Conservation (phyloP, 2,888 invertebrate species). For the Lasiommata megera region DNA sequence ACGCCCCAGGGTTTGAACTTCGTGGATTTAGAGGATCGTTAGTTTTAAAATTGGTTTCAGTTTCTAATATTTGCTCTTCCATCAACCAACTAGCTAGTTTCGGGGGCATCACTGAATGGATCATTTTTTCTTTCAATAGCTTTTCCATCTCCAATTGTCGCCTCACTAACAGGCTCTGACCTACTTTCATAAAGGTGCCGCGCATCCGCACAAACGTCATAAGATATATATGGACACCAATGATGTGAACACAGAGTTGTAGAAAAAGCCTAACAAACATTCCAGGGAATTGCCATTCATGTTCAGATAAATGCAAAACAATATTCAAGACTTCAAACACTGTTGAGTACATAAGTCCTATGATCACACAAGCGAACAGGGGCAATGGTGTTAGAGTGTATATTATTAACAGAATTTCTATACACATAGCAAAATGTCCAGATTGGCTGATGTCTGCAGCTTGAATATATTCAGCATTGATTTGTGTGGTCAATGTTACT, state of each 20-base stretch:
- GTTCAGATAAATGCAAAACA: slow-evolving; percentile 70
- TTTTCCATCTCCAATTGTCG: slow-evolving; percentile 96
- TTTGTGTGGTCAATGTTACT: slow-evolving; percentile 79
- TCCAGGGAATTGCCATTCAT: slow-evolving; percentile 79
- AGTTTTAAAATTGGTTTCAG: slow-evolving; percentile 78
- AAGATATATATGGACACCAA: slow-evolving; percentile 95
- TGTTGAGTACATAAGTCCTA: slow-evolving; percentile 91
- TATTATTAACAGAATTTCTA: slow-evolving; percentile 93
- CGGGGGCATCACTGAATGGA: slow-evolving; percentile 98
- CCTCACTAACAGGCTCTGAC: slow-evolving; percentile 94
- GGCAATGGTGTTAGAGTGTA: slow-evolving; percentile 97
- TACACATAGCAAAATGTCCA: slow-evolving; percentile 91
- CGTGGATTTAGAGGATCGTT: slow-evolving; percentile 66
- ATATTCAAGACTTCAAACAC: slow-evolving; percentile 89
- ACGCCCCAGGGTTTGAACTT: slow-evolving; percentile 79
- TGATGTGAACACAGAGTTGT: slow-evolving; percentile 94
- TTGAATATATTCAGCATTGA: slow-evolving; percentile 71
- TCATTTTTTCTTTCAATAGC: slow-evolving; percentile 97
- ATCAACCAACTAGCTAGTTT: slow-evolving; percentile 93
- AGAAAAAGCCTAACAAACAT: slow-evolving; percentile 87
- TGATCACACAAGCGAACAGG: slow-evolving; percentile 90
- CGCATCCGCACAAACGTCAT: slow-evolving; percentile 96
- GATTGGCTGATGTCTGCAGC: slow-evolving; percentile 86
- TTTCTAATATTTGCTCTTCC: slow-evolving; percentile 85
- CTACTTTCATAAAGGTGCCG: slow-evolving; percentile 98